Evolutionary conservation across 1,140 invertebrate genomes (phyloP), one percentile per base, ranked within the genome.

Genomic region (Zelostemma sp.): DNA sequence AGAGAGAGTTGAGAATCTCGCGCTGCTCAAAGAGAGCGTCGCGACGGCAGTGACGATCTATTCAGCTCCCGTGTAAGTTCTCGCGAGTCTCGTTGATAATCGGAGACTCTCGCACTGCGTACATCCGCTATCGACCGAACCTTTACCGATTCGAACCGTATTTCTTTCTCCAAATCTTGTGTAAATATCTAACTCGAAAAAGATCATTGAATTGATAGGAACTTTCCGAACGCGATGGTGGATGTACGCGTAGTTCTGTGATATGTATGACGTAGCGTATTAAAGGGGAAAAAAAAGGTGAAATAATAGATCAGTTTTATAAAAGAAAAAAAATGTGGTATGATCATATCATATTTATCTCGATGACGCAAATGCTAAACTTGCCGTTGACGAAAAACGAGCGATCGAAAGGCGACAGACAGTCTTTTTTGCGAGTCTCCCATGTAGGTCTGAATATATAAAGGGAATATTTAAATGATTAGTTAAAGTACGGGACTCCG

Each of bases 261-360:
- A 86, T 86, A 86, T 84, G 83, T 85, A 84, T 80, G 66, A 84
- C 78, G 77, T 86, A 85, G 82, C 83, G 77, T 85, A 83, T 82
- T 81, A 73, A 73, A 68, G 11, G 43, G 25, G 6, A 25, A 33
- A 41, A 75, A 74, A 69, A 71, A 78, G 60, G 76, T 63, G 67
- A 77, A 72, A 73, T 78, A 77, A 76, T 75, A 78, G 75, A 78
- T 81, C 79, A 73, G 78, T 81, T 81, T 83, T 81, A 75, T 80
- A 45, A 58, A 35, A 35, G 11, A 9, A 9, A 35, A 35, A 35
- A 61, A 53, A 73, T 66, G 57, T 76, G 73, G 70, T 78, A 70
- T 77, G 62, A 76, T 78, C 76, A 78, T 81, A 76, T 76, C 75
- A 77, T 76, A 72, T 75, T 75, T 67, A 59, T 69, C 49, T 65